Percentiles rank a stretch among this genome's conserved stretches.
These are phyloP conservation scores for Plusia festucae DNA, from an alignment of 2,888 invertebrate genomes.

Conservation along the genomic window DNA sequence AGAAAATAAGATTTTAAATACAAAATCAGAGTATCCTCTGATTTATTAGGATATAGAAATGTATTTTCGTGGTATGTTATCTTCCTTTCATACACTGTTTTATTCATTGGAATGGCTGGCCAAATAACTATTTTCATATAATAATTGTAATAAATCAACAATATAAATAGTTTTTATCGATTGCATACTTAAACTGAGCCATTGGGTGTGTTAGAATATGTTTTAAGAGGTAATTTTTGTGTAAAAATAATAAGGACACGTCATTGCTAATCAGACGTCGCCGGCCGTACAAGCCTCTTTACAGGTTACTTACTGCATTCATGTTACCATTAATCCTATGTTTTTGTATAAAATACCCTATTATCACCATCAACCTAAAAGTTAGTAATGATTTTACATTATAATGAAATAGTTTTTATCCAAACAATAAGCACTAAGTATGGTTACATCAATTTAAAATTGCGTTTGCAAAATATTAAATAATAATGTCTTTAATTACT, in stretches of 20 bases:
- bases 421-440: not conserved
- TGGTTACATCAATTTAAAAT: too few species aligned
- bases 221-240: constrained; percentile 4
- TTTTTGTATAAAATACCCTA: not conserved
- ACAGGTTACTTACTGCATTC: constrained; percentile 51
- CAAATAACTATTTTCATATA: constrained; percentile 14
- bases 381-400: not conserved
- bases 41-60: constrained; percentile 61
- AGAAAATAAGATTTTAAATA: constrained; percentile 41
- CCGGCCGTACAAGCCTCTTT: constrained; percentile 40
- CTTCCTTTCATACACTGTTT: constrained; percentile 33
- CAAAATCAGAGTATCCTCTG: constrained; percentile 54
- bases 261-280: constrained; percentile 67
- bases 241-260: constrained; percentile 71
- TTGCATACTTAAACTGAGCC: not conserved
- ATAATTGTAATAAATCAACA: constrained; percentile 1
- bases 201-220: not conserved
- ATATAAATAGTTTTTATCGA: not conserved
- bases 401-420: too few species aligned
- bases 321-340: not conserved
- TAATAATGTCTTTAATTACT: not conserved
- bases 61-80: constrained; percentile 72
- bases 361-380: not conserved
- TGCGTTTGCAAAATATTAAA: not conserved
- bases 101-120: constrained; percentile 43